Evolutionary conservation across 2,888 invertebrate genomes (phyloP).

Genomic region (Stenotaenia linearis): DNA sequence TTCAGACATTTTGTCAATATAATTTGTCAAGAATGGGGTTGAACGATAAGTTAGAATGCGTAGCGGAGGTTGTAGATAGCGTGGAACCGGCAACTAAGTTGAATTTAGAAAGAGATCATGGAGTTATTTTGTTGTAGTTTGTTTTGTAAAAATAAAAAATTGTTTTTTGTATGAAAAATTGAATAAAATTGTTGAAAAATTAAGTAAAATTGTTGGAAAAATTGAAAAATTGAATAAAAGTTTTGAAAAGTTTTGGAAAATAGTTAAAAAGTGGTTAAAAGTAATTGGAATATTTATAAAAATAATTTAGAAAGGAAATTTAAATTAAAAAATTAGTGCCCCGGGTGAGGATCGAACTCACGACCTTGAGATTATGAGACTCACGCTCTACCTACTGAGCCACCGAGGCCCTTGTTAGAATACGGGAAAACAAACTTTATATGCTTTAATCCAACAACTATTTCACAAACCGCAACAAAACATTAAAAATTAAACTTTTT

Average conservation of each 20-base stretch:
- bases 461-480: too few species aligned
- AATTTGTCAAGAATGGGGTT: not conserved
- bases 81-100: not conserved
- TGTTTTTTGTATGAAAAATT: too few species aligned
- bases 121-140: not conserved
- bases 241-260: too few species aligned
- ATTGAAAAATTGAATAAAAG: not conserved
- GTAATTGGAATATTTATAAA: not conserved
- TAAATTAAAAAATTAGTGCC: not conserved
- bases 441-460: not conserved
- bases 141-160: too few species aligned
- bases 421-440: not conserved
- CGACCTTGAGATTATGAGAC: slow-evolving; percentile 33
- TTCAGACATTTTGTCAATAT: slow-evolving; percentile 14
- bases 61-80: not conserved
- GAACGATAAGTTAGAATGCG: not conserved
- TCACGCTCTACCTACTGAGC: slow-evolving; percentile 33
- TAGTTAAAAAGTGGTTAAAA: too few species aligned
- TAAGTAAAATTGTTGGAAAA: not conserved
- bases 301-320: not conserved
- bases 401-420: slow-evolving; percentile 17
- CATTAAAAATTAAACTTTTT: too few species aligned
- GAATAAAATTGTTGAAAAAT: not conserved
- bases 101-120: slow-evolving; percentile 13
- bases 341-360: slow-evolving; percentile 33